A percentile compares a stretch with the other conserved stretches of the same genome.
phyloP scores from a whole-genome alignment of 2,113 vertebrate species.

The Pterocles gutturalis region DNA sequence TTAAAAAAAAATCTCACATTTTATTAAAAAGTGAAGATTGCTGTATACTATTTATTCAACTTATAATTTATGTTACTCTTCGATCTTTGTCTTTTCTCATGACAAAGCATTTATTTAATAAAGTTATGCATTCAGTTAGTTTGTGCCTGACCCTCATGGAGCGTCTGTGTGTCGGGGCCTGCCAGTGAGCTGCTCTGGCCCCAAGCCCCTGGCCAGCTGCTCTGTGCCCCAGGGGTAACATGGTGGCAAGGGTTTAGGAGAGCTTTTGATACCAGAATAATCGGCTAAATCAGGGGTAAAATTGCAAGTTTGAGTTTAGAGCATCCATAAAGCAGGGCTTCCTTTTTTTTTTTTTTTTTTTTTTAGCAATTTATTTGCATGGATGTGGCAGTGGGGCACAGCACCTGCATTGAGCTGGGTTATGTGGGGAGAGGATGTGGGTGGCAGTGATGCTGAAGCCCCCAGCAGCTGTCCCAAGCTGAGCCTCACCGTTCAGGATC shows the following conservation, averaged over 20 bases:
- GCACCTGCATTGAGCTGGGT: fast-evolving
- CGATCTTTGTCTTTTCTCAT: conserved; percentile 99
- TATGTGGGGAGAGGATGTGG: not conserved
- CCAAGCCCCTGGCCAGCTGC: fast-evolving
- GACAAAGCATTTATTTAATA: conserved; percentile 99
- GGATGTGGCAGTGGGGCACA: not conserved
- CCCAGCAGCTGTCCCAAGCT: not conserved
- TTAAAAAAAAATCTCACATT: conserved; percentile 91
- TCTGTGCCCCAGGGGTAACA: not conserved
- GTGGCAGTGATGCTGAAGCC: not conserved
- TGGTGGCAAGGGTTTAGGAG: not conserved
- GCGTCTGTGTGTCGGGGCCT: not conserved
- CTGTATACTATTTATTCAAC: conserved; percentile 99
- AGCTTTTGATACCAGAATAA: not conserved
- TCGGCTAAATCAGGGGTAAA: not conserved
- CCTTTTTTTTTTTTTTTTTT: no score
- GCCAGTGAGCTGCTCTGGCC: not conserved
- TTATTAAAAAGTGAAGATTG: conserved; percentile 98
- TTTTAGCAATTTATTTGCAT: not conserved
- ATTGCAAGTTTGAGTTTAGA: not conserved
- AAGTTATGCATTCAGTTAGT: conserved; percentile 97
- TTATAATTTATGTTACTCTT: conserved; percentile 99
- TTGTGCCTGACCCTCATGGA: conserved; percentile 52
- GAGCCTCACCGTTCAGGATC: not conserved
- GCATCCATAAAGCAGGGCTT: not conserved